Evolutionary conservation across 2,888 invertebrate genomes (phyloP).

Genomic region (Acronicta alni): DNA sequence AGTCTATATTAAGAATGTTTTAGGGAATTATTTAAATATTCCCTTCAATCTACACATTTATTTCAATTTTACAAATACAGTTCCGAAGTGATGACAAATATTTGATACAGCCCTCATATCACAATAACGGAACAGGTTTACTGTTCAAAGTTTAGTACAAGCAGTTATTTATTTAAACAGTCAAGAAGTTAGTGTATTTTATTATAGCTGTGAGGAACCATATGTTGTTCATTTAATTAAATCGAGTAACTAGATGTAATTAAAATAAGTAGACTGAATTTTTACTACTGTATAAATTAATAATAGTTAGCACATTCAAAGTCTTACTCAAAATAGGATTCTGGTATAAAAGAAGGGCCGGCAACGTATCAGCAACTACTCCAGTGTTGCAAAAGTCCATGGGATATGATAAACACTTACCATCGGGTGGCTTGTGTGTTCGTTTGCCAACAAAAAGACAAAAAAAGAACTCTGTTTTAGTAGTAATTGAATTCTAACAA

Average conservation of each 20-base stretch:
- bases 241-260: slow-evolving; percentile 40
- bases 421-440: too few relatives aligned
- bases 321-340: slow-evolving; percentile 9
- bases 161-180: slow-evolving; percentile 33
- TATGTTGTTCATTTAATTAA: slow-evolving; percentile 47
- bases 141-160: slow-evolving; percentile 52
- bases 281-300: slow-evolving; percentile 22
- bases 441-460: too few relatives aligned
- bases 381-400: too few relatives aligned
- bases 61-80: slow-evolving; percentile 7
- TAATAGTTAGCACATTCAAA: slow-evolving; percentile 7
- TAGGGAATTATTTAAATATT: not conserved
- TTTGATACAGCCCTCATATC: slow-evolving; percentile 13
- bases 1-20: not conserved
- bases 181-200: slow-evolving; percentile 18
- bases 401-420: too few relatives aligned
- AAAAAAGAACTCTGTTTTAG: not conserved
- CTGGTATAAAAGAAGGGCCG: too few relatives aligned
- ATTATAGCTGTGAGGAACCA: slow-evolving; percentile 33
- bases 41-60: slow-evolving; percentile 2
- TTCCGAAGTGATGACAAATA: slow-evolving; percentile 10
- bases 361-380: too few relatives aligned
- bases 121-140: slow-evolving; percentile 25
- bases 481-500: not conserved
- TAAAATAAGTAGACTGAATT: slow-evolving; percentile 57